Evolutionary conservation across 2,888 invertebrate genomes (phyloP), one percentile per base, ranked within the genome.

Genomic region (Ditylenchus weischeri): DNA sequence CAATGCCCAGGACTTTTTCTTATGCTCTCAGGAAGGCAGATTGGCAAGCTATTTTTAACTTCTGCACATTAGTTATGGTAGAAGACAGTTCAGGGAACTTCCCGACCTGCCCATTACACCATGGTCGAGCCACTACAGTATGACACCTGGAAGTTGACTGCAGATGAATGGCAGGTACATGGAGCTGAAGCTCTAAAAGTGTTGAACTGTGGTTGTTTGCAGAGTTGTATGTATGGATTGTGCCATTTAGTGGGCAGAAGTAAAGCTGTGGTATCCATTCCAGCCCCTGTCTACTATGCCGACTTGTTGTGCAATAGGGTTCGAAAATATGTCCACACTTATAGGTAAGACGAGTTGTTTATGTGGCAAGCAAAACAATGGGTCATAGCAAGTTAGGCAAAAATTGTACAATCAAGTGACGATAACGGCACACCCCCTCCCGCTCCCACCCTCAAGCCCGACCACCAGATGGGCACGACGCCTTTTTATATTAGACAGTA

Each of bases 261-360:
- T 60, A 72, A 77, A 48, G 76, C 78, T 62, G 74, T 77, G 15
- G 78, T 79, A 38, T 78, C 77, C 11, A 76, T 78, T 58, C 79
- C 79, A n/a, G 74, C 78, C 7, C 79, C 79, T 11, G 76, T 78
- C 62, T 78, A 78, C 70, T 79, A 79, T 66, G 78, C 79, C 10
- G 78, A 80, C 72, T 69, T 79, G 69, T 78, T 78, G 18, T 77
- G 78, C 64, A 79, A 76, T 43, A 73, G 81, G 35, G 79, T 79
- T 49, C 75, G 79, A 43, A 75, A 72, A 60, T 81, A 79, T 70
- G 71, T 80, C 71, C 78, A 79, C 70, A 67, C 75, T 15, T 43
- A 43, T 43, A 3, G 15, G 43, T 43, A 43, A 29, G 29, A 29
- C 29, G 2, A 29, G 29, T 29, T 2, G 29, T 29, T 29, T 29